A percentile compares a stretch with the other conserved stretches of the same genome.
Evolutionary conservation across 2,888 invertebrate species (phyloP).

Genomic region (Pocota personata): DNA sequence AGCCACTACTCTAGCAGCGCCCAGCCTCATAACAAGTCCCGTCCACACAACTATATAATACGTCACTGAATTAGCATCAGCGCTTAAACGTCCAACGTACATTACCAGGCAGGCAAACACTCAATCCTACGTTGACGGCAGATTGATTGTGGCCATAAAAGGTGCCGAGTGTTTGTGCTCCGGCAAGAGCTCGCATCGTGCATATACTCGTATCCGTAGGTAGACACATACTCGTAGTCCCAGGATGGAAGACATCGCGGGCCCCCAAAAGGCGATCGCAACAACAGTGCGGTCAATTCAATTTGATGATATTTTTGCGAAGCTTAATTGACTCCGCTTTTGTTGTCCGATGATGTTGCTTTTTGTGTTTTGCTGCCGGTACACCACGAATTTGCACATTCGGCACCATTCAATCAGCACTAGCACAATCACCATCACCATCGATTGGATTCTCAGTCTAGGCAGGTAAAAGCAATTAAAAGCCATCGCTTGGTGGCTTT

Average conservation of each 20-base stretch:
- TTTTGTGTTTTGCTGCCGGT: conserved; percentile 63
- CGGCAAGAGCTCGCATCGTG: conserved; percentile 25
- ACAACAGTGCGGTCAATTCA: conserved; percentile 42
- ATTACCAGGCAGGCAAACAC: conserved; percentile 34
- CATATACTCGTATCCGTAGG: too few relatives aligned
- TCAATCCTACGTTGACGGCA: conserved; percentile 58
- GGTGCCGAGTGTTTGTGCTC: conserved; percentile 31
- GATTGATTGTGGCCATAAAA: conserved; percentile 67
- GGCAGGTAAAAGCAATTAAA: conserved; percentile 71
- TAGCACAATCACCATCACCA: not conserved
- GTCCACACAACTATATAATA: conserved; percentile 27
- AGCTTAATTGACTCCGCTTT: conserved; percentile 63
- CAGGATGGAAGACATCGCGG: conserved; percentile 37
- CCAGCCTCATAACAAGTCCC: conserved; percentile 16
- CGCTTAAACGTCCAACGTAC: conserved; percentile 9
- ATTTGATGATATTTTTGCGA: conserved; percentile 28
- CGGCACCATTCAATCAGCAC: conserved; percentile 51
- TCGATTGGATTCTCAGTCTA: conserved; percentile 57
- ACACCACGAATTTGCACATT: conserved; percentile 62
- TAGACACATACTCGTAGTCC: conserved; percentile 23
- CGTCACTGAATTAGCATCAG: conserved; percentile 55
- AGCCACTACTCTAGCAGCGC: not conserved
- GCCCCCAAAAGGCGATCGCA: conserved; percentile 54
- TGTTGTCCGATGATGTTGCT: conserved; percentile 64
- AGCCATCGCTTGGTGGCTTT: conserved; percentile 63